Conservation (phyloP, 2,888 invertebrate genomes). For the Venustoraphidia nigricollis region DNA sequence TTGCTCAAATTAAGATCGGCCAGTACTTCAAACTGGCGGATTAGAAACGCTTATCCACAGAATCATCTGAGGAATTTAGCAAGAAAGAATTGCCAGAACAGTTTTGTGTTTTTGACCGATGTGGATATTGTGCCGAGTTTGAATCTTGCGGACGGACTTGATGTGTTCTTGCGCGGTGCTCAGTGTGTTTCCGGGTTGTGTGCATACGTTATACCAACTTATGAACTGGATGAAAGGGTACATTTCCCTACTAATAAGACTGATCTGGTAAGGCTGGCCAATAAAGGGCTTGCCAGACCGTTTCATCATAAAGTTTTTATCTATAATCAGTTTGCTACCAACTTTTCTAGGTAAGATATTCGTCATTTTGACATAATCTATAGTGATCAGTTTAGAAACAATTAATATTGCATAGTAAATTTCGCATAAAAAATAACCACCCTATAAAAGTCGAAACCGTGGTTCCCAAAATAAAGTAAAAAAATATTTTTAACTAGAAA, state of each 20-base stretch:
- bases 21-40: conserved; percentile 55
- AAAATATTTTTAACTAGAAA: no score
- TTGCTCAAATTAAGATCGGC: conserved; percentile 42
- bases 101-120: conserved; percentile 71
- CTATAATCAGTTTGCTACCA: conserved; percentile 83
- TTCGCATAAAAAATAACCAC: no score
- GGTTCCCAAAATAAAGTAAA: no score
- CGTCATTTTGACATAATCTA: neutral
- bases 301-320: conserved; percentile 87
- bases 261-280: conserved; percentile 57
- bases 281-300: conserved; percentile 68
- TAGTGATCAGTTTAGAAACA: neutral
- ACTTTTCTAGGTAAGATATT: conserved; percentile 59
- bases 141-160: conserved; percentile 53
- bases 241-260: conserved; percentile 69
- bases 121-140: conserved; percentile 75
- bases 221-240: conserved; percentile 67
- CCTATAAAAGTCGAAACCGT: no score
- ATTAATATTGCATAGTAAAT: no score
- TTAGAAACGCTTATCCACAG: conserved; percentile 70
- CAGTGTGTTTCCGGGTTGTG: conserved; percentile 47
- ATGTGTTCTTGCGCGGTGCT: conserved; percentile 45
- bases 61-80: conserved; percentile 80
- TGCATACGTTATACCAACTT: conserved; percentile 82
- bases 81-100: conserved; percentile 66